Evolutionary conservation across 2,888 invertebrate species (phyloP).

Genomic region (Tridacna gigas): DNA sequence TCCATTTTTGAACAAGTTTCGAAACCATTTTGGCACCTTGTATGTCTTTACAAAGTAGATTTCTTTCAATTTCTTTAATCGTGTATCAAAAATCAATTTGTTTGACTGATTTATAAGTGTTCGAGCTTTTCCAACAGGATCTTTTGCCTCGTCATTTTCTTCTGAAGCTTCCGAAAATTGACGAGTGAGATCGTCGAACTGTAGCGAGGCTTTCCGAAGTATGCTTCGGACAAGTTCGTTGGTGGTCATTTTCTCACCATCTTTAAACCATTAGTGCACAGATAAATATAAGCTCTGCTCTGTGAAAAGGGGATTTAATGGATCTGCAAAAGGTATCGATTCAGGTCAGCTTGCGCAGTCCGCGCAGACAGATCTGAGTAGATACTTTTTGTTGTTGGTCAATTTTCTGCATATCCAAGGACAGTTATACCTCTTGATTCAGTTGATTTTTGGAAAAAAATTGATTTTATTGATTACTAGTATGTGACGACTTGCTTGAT

Average conservation of each 20-base stretch:
- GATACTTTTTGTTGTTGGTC: too few species aligned
- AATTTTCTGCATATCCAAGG: too few species aligned
- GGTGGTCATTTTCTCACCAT: neutral
- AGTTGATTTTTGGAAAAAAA: too few species aligned
- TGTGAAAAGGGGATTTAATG: too few species aligned
- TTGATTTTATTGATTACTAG: too few species aligned
- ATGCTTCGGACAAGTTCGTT: neutral
- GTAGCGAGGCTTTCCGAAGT: neutral
- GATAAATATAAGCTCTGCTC: too few species aligned
- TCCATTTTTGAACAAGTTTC: neutral
- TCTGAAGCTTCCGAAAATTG: neutral
- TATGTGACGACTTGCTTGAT: too few species aligned
- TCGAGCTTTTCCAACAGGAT: neutral
- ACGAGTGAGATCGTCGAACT: neutral
- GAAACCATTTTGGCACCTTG: conserved; percentile 6
- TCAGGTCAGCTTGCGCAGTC: too few species aligned
- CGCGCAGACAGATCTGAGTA: too few species aligned
- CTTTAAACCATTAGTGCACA: too few species aligned
- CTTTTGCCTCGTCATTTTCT: neutral
- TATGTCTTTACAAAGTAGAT: neutral
- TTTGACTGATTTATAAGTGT: neutral
- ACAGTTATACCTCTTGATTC: too few species aligned
- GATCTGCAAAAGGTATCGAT: too few species aligned
- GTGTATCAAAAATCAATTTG: neutral
- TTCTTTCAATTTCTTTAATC: conserved; percentile 2